phyloP scores from a whole-genome alignment of 2,888 invertebrate species.

The Smittia sp. region DNA sequence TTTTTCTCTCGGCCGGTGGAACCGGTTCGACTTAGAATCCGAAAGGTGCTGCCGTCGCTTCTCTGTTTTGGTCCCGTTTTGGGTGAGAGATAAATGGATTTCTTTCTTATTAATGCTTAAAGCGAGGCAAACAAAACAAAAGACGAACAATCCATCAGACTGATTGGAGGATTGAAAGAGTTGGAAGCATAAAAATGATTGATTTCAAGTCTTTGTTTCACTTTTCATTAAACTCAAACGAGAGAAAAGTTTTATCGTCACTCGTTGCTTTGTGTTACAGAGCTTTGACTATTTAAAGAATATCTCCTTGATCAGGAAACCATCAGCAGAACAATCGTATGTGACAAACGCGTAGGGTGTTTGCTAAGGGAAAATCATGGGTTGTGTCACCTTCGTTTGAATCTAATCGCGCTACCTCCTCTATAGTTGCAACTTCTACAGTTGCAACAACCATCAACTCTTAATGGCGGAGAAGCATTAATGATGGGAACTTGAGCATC shows the following conservation, averaged over 20 bases:
- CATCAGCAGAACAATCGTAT: background rate
- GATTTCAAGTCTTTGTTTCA: background rate
- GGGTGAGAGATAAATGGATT: background rate
- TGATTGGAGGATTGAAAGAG: background rate
- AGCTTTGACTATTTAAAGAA: too few species aligned
- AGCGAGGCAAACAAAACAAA: conserved; percentile 3
- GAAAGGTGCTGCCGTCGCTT: background rate
- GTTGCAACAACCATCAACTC: background rate
- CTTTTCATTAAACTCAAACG: background rate
- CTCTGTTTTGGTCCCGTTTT: background rate
- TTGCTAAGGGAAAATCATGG: too few species aligned
- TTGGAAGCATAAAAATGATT: conserved; percentile 9
- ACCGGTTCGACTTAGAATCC: conserved; percentile 16
- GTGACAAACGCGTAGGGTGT: background rate
- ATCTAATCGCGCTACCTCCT: too few species aligned
- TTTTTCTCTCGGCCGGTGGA: background rate
- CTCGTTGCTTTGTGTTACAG: too few species aligned
- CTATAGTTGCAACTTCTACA: background rate
- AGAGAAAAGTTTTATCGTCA: background rate
- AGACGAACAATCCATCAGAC: background rate
- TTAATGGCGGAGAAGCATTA: background rate
- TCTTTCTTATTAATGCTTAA: conserved; percentile 4
- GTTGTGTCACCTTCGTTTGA: too few species aligned
- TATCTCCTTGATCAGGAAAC: too few species aligned
- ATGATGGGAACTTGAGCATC: background rate